Conservation (phyloP, 2,113 vertebrate species). For the Syrrhaptes paradoxus region DNA sequence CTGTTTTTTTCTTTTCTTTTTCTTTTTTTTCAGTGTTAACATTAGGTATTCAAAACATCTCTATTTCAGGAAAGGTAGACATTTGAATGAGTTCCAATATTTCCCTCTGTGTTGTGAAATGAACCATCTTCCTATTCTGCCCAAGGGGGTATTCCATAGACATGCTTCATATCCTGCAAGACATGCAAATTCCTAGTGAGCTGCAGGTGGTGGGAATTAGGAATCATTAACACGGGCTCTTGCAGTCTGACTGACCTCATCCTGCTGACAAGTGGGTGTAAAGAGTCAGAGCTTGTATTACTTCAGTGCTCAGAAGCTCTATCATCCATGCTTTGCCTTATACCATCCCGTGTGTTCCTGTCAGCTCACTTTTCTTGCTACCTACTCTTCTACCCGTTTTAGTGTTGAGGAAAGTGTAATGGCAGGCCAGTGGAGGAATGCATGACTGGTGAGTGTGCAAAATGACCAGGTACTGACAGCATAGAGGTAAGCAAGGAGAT, state of each 20-base stretch:
- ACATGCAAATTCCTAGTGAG: neutral
- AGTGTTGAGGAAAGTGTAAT: neutral
- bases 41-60: neutral
- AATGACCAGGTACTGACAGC: neutral
- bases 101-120: neutral
- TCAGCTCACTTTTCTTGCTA: neutral
- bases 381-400: neutral
- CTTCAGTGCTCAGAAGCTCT: neutral
- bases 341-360: neutral
- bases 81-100: neutral
- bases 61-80: neutral
- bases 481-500: neutral
- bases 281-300: neutral
- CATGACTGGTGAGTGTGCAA: rapidly evolving
- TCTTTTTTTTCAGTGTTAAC: neutral
- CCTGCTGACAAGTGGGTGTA: neutral
- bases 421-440: neutral
- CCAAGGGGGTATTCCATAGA: neutral
- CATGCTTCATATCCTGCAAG: neutral
- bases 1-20: no score
- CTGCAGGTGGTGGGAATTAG: neutral
- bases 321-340: neutral
- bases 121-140: neutral
- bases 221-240: neutral
- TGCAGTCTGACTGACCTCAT: neutral